Evolutionary conservation across 2,113 vertebrate genomes (phyloP).

Genomic region (Rutilus rutilus): DNA sequence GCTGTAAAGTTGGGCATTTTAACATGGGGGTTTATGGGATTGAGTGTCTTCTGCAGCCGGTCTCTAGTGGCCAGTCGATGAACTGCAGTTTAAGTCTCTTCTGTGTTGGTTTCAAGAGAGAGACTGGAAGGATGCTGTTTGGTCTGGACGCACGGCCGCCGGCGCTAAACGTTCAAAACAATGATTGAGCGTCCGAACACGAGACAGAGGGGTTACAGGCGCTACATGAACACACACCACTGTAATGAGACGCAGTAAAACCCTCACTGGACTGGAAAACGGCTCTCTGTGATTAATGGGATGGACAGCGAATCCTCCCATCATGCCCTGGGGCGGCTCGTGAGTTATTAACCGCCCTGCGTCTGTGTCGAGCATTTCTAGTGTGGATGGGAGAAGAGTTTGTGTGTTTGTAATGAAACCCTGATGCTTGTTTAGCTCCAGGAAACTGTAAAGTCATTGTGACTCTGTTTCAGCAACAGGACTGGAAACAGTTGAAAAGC

Average conservation of each 20-base stretch:
- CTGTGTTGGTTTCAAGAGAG: too few species aligned
- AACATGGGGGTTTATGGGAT: too few species aligned
- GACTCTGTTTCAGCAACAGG: not conserved
- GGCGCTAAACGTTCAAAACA: slow-evolving; percentile 66
- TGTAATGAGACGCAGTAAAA: slow-evolving; percentile 29
- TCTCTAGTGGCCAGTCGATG: too few species aligned
- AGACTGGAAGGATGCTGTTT: not conserved
- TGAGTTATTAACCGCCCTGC: slow-evolving; percentile 67
- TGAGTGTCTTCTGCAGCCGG: too few species aligned
- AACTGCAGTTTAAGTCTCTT: too few species aligned
- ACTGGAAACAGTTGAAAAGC: not conserved
- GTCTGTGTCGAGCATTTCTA: too few species aligned
- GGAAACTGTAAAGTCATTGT: not conserved
- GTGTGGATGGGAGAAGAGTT: not conserved
- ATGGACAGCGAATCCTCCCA: slow-evolving; percentile 66
- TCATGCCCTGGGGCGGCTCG: slow-evolving; percentile 58
- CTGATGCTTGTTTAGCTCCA: not conserved
- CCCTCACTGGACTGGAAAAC: not conserved
- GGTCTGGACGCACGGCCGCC: slow-evolving; percentile 53
- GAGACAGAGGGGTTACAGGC: slow-evolving; percentile 36
- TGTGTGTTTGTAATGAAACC: not conserved
- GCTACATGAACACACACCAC: slow-evolving; percentile 39
- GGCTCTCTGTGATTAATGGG: slow-evolving; percentile 69
- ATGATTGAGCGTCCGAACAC: slow-evolving; percentile 65
- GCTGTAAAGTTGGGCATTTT: too few species aligned